These are phyloP conservation scores for Tridacna crocea DNA, from an alignment of 2,888 invertebrate species.

Conservation along the genomic window DNA sequence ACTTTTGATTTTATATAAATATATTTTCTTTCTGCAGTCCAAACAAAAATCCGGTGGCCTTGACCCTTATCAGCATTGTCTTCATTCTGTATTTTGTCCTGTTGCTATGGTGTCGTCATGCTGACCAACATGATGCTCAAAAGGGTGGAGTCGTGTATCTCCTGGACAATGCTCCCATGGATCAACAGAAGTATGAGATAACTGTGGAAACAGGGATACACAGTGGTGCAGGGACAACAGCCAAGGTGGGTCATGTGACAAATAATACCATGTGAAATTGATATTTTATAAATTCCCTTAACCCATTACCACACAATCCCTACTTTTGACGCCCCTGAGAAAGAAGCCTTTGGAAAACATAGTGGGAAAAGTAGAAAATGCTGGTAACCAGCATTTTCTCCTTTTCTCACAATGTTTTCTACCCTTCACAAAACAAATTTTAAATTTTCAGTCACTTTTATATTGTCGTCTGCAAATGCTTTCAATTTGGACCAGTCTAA, in stretches of 20 bases:
- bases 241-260: conserved; percentile 75
- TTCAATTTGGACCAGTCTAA: too few relatives aligned
- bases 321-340: too few relatives aligned
- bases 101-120: conserved; percentile 71
- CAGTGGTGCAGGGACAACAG: conserved; percentile 82
- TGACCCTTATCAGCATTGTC: conserved; percentile 71
- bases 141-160: conserved; percentile 79
- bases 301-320: too few relatives aligned
- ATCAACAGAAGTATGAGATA: conserved; percentile 82
- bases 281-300: too few relatives aligned
- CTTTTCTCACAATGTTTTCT: too few relatives aligned
- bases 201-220: conserved; percentile 83
- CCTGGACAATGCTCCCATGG: conserved; percentile 79
- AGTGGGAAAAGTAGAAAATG: too few relatives aligned
- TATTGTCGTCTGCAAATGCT: too few relatives aligned
- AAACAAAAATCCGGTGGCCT: conserved; percentile 72
- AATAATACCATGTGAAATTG: background rate
- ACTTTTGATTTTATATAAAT: too few relatives aligned
- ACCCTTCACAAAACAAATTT: too few relatives aligned
- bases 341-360: too few relatives aligned
- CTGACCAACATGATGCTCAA: conserved; percentile 74
- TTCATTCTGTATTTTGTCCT: conserved; percentile 75
- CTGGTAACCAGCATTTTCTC: too few relatives aligned
- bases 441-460: too few relatives aligned
- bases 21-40: background rate